Conservation (phyloP, 2,888 invertebrate species). For the Rhabditoides inermis region DNA sequence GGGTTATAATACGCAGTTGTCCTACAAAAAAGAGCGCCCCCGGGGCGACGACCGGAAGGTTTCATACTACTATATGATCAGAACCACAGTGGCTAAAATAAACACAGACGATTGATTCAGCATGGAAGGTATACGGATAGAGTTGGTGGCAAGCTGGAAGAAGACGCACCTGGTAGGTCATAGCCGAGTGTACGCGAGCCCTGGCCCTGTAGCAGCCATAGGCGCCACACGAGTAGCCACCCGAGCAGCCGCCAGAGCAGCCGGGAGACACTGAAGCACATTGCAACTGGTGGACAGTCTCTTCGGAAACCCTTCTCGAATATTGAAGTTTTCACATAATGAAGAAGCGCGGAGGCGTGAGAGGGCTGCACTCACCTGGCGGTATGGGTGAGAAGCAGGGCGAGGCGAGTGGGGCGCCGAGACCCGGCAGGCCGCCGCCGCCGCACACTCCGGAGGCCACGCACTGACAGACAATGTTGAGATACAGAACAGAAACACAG, state of each 20-base stretch:
- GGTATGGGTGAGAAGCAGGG: conserved; percentile 25
- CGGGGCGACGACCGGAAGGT: no score
- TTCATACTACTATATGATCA: no score
- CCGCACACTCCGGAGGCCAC: conserved; percentile 46
- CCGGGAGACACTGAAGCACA: no score
- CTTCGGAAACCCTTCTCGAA: background rate
- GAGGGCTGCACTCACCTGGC: no score
- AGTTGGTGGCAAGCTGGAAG: no score
- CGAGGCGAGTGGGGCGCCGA: conserved; percentile 1
- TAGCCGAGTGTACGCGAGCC: conserved; percentile 21
- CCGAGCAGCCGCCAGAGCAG: conserved; percentile 20
- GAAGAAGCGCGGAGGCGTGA: no score
- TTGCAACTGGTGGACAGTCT: background rate
- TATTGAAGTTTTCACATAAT: no score
- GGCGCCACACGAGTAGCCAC: conserved; percentile 31
- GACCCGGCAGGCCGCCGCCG: conserved; percentile 15
- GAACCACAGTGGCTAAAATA: no score
- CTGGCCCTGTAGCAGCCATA: conserved; percentile 34
- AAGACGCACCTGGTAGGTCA: conserved; percentile 9
- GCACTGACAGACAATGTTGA: conserved; percentile 26
- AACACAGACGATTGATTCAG: no score
- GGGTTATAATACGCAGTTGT: no score
- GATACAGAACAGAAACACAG: background rate
- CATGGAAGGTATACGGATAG: no score
- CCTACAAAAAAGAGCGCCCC: no score